Base-by-base conservation (phyloP, 2,888 invertebrate genomes). In the Erebia aethiops region DNA sequence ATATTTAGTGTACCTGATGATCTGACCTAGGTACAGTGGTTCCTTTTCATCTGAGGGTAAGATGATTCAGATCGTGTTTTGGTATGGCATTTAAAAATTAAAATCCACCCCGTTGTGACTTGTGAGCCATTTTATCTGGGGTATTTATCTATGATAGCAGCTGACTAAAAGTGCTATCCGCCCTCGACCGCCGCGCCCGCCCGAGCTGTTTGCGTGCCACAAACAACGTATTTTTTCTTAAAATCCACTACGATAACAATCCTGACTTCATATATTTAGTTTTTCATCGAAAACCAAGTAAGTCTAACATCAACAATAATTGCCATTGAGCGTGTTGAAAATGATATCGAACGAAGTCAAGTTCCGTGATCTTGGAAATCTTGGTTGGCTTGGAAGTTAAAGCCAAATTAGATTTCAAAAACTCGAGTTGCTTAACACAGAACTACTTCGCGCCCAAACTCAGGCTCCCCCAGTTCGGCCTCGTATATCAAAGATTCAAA, bases 141-240 rank as follows among this genome's bases (percentile, higher is more conserved):
- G 79, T 90, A 89, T 91, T 91, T 91, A 87, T 81, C 81, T 76
- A 83, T 81, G 91, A 91, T 91, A 91, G 87, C 84, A 83, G 81
- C 79, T 82, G 81, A 84, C 83, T 86, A 87, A 86, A 88, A 77
- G 77, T 75, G 74, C 77, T 82, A 82, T 82, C 84, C 87, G 87
- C 87, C 86, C 86, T 84, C 79, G 81, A 76, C 80, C 81, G 82
- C 77, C 84, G 84, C 84, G 88, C 89, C 91, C 89, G 88, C 90
- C 88, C 89, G 88, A 83, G 77, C 79, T 87, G 88, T 91, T 87
- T 88, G 83, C 79, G 73, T 71, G 75, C 72, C 75, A 80, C 86
- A 89, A 89, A 89, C 88, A 88, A 76, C 76, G 75, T 77, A 81
- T 81, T 79, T 79, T 79, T 75, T 70, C 14, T 69, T 62, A 74